Evolutionary conservation across 2,113 vertebrate species (phyloP).

Genomic region (Equus przewalskii): DNA sequence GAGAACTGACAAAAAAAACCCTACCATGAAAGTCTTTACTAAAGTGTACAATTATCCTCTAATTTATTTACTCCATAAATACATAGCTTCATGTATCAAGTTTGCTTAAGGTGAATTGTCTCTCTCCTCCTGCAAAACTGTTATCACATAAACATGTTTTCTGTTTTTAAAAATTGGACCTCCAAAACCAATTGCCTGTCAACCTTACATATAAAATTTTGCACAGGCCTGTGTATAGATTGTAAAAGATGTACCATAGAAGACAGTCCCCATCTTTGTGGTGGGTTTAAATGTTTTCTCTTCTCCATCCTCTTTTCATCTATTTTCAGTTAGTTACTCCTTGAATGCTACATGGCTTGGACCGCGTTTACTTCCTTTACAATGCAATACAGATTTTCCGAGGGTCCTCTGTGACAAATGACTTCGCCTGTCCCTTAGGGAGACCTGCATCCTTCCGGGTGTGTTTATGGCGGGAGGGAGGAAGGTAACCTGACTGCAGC

Average conservation of each 20-base stretch:
- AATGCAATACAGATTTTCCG: not conserved
- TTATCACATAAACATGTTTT: conserved; percentile 23
- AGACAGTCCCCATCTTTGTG: not conserved
- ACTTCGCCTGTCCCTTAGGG: not conserved
- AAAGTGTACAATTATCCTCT: conserved; percentile 39
- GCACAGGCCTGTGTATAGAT: not conserved
- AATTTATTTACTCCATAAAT: conserved; percentile 58
- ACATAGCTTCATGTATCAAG: not conserved
- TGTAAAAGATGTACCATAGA: not conserved
- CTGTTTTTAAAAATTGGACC: conserved; percentile 35
- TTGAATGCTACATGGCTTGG: not conserved
- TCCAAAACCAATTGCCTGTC: conserved; percentile 64
- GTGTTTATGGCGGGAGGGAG: not conserved
- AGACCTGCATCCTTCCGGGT: not conserved
- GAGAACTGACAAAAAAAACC: conserved; percentile 42
- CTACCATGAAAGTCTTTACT: conserved; percentile 38
- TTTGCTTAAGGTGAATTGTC: conserved; percentile 45
- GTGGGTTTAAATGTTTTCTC: not conserved
- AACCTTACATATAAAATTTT: not conserved
- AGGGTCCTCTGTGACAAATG: not conserved
- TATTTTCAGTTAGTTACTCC: not conserved
- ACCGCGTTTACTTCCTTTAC: not conserved
- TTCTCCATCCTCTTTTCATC: not conserved
- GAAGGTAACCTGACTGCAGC: not conserved
- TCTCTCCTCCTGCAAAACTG: conserved; percentile 54